Evolutionary conservation across 53 echinoderm and acorn worm species (phyloP), one percentile per base, ranked within the genome.

Genomic region (Paracentrotus lividus): DNA sequence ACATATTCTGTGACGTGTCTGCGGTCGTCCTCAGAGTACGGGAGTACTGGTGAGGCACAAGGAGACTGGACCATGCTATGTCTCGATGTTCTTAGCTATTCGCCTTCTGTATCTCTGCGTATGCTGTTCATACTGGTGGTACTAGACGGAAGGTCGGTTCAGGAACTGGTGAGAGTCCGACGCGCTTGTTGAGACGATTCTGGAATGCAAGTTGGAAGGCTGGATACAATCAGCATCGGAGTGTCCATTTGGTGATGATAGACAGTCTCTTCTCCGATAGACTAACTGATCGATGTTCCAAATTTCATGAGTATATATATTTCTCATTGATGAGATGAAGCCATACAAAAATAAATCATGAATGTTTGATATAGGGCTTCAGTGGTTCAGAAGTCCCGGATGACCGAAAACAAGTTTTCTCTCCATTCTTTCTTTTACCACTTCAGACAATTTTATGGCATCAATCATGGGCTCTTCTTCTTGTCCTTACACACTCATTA

Each of bases 1-100:
- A 77, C 77, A 44, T n/a, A n/a, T 77, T 77, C 77, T 77, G 42
- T 0, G 81, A 81, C 3, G 81, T 81, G n/a, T 45, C 81, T 1
- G 81, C n/a, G 81, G 81, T 26, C 81, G 24, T 81, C 2, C 1
- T 45, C 47, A 44, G 20, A 10, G 10, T 26, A 47, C 81, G 81
- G 76, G 76, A 16, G 36, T 76, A 23, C 38, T 40, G 76, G 33
- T 26, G 16, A 23, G 81, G 81, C 45, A 49, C 81, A 44, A 2
- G 6, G 20, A 81, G 47, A n/a, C 47, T 8, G 2, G 45, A 81
- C 81, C 81, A 34, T 81, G 81, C 9, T 13, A 20, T n/a, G 47
- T 26, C 45, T 81, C n/a, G n/a, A 81, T 81, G 47, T 81, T 47
- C 5, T 4, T 12, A 81, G 47, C 81, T 81, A 27, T 45, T 81